phyloP scores from a whole-genome alignment of 2,113 vertebrate genomes.

The Aspiorhynchus laticeps region DNA sequence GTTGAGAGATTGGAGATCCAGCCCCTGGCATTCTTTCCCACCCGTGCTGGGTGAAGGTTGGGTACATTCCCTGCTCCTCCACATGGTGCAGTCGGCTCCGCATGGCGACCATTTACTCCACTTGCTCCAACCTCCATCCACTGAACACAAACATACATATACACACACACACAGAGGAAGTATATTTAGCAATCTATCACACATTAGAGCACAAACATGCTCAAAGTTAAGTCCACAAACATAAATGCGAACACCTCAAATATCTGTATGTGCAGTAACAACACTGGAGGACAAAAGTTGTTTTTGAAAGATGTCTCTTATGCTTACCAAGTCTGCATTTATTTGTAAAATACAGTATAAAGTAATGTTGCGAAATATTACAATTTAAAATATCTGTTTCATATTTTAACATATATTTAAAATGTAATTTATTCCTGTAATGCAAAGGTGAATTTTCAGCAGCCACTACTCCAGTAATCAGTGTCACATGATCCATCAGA shows the following conservation, averaged over 20 bases:
- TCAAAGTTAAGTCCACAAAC: not conserved
- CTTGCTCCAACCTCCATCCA: slow-evolving; percentile 92
- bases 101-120: slow-evolving; percentile 98
- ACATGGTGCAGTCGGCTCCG: slow-evolving; percentile 90
- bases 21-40: slow-evolving; percentile 88
- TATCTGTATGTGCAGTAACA: not conserved
- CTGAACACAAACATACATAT: slow-evolving; percentile 72
- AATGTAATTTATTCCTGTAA: not conserved
- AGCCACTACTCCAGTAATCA: not conserved
- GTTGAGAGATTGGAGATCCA: slow-evolving; percentile 91
- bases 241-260: not conserved
- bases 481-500: not conserved
- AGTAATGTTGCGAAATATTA: not conserved
- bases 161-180: slow-evolving; percentile 22
- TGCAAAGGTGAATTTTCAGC: not conserved
- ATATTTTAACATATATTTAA: not conserved
- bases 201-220: not conserved
- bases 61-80: slow-evolving; percentile 93
- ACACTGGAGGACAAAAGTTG: no score
- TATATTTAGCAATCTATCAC: not conserved
- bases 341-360: no score
- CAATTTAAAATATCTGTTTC: not conserved
- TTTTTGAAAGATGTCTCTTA: no score
- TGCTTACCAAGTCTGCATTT: no score
- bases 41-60: slow-evolving; percentile 92